Conservation (phyloP, 2,888 invertebrate species). For the Stenchaetothrips biformis region DNA sequence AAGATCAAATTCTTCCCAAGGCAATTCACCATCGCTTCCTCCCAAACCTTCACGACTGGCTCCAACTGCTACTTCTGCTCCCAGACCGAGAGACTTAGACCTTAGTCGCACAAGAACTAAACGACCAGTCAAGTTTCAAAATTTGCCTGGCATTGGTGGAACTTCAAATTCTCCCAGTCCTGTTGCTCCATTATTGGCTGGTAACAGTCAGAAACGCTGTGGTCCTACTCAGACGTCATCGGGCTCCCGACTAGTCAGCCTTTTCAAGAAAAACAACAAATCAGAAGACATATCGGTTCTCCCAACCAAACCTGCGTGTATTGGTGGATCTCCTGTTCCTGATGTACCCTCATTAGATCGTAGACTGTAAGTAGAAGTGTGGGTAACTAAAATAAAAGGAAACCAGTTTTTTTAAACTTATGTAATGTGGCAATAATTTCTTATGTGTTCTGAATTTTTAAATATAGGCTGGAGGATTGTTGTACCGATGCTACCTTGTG, state of each 20-base stretch:
- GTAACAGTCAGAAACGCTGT: slow-evolving; percentile 27
- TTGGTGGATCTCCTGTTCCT: background rate
- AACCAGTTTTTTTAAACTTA: no score
- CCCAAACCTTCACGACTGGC: background rate
- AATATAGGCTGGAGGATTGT: background rate
- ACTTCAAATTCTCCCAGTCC: slow-evolving; percentile 15
- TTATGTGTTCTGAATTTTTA: background rate
- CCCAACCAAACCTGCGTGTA: slow-evolving; percentile 30
- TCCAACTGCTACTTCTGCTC: background rate
- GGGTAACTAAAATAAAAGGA: no score
- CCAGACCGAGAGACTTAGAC: slow-evolving; percentile 30
- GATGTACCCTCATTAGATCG: background rate
- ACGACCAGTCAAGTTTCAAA: slow-evolving; percentile 29
- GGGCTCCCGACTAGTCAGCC: slow-evolving; percentile 29
- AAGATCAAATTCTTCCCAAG: slow-evolving; percentile 2
- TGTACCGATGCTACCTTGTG: background rate
- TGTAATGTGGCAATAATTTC: no score
- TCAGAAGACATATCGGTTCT: slow-evolving; percentile 27
- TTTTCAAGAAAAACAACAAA: slow-evolving; percentile 31
- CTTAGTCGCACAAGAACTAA: slow-evolving; percentile 27
- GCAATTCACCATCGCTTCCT: background rate
- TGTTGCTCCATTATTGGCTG: background rate
- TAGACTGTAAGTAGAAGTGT: background rate
- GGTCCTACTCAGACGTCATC: background rate
- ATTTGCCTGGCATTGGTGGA: slow-evolving; percentile 21